Evolutionary conservation across 2,797 vertebrate genomes (phyloP), one percentile per base, ranked within the genome.

Genomic region (Alectoris magna): DNA sequence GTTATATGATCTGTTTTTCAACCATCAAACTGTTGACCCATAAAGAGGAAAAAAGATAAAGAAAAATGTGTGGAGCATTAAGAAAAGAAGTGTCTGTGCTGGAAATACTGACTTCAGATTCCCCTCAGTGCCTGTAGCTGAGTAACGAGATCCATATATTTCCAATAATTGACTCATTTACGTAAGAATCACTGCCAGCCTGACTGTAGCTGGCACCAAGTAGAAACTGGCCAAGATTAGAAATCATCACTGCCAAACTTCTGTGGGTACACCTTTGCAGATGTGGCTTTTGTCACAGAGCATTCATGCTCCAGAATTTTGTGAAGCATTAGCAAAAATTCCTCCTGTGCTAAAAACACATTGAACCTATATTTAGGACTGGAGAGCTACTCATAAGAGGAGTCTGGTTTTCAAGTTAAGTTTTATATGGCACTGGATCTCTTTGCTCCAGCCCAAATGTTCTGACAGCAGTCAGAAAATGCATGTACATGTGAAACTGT

Each of bases 151-250:
- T 91, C 69, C 24, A 56, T 51, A 60, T 13, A 69, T 64, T 69
- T 86, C 73, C 84, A 84, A 67, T 78, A 81, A 88, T 80, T 55
- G 81, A 31, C 48, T 60, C 16, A 74, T 92, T 84, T 84, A 67
- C 70, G 68, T 87, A 67, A 89, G 87, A 79, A 75, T 81, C 48
- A 55, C 43, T 59, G 55, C 55, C 78, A 77, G 63, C 62, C 59
- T 86, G 41, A 67, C 56, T 80, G 43, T 21, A 71, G 36, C 14
- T 26, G 31, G 71, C 46, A 58, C 58, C 14, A 5, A 4, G 11
- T 75, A 67, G 78, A 92, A 75, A 76, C 2, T 44, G 36, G 48
- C 76, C 55, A 48, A 39, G n/a, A 19, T 34, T 78, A 68, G 75
- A 87, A 91, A 87, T 87, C 44, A 43, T 46, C 0, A 0, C 73